A percentile compares a stretch with the other conserved stretches of the same genome.
These are phyloP conservation scores for Acomys russatus DNA, from an alignment of 2,797 vertebrate genomes.

Conservation along the genomic window DNA sequence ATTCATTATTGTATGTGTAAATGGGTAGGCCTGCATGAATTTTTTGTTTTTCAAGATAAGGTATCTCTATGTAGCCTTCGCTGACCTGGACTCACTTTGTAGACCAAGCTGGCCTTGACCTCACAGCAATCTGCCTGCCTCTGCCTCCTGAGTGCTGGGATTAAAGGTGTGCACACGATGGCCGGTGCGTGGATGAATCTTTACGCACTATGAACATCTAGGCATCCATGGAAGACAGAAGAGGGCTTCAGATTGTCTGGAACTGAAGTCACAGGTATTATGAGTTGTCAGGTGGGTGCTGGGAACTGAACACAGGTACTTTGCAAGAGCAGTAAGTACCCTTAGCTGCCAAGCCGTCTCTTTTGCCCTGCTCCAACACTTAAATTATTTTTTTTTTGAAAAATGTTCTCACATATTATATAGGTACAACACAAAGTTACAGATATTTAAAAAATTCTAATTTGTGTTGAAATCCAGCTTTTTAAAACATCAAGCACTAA, in stretches of 20 bases:
- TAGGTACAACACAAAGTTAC: neutral
- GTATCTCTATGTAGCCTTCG: too few species aligned
- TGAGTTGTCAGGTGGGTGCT: neutral
- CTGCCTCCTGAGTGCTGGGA: too few species aligned
- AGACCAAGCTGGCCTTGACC: too few species aligned
- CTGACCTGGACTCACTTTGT: too few species aligned
- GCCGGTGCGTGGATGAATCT: neutral
- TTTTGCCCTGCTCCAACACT: neutral
- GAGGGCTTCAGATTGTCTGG: too few species aligned
- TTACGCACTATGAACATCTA: neutral
- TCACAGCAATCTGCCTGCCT: too few species aligned
- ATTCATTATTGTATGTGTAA: neutral
- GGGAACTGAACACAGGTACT: neutral
- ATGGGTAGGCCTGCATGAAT: neutral
- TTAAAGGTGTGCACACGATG: too few species aligned
- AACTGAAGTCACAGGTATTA: neutral
- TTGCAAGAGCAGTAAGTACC: neutral
- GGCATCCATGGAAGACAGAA: neutral
- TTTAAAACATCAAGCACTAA: constrained; percentile 2
- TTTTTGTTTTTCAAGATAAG: too few species aligned
- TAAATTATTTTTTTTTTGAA: constrained; percentile 38
- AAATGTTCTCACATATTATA: neutral
- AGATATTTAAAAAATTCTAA: neutral
- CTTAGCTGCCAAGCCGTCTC: neutral
- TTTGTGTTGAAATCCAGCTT: constrained; percentile 1